Conservation (phyloP, 2,888 invertebrate species). For the Eupeodes luniger region DNA sequence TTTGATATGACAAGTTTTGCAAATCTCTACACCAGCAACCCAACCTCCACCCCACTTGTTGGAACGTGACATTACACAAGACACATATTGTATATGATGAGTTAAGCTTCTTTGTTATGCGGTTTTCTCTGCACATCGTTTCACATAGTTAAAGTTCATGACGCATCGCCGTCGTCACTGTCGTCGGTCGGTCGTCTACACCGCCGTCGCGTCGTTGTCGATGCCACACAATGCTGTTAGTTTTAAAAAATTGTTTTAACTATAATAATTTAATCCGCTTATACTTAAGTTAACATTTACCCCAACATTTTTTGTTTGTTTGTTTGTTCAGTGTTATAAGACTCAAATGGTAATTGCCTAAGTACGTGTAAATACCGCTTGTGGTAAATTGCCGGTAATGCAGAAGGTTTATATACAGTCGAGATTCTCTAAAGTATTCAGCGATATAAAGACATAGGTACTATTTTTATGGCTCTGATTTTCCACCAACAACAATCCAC, state of each 20-base stretch:
- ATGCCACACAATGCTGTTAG: conserved; percentile 17
- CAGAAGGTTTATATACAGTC: not conserved
- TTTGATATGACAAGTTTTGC: conserved; percentile 21
- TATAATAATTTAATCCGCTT: conserved; percentile 60
- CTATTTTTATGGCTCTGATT: not conserved
- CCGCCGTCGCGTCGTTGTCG: not conserved
- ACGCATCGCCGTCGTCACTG: conserved; percentile 5
- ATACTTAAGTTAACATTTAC: conserved; percentile 49
- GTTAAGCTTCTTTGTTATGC: conserved; percentile 38
- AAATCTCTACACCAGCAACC: not conserved
- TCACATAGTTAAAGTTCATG: conserved; percentile 31
- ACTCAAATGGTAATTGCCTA: conserved; percentile 56
- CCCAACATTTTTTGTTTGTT: conserved; percentile 9
- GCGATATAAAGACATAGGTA: too few relatives aligned
- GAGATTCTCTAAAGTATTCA: not conserved
- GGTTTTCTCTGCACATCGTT: conserved; percentile 24
- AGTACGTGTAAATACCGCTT: conserved; percentile 47
- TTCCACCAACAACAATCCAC: not conserved
- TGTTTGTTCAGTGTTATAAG: conserved; percentile 34
- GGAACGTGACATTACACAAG: conserved; percentile 31
- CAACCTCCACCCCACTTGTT: conserved; percentile 24
- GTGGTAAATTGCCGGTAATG: not conserved
- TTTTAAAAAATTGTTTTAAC: conserved; percentile 38
- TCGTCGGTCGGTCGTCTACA: not conserved
- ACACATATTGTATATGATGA: not conserved